Evolutionary conservation across 1,140 invertebrate genomes (phyloP).

Genomic region (Bombus huntii): DNA sequence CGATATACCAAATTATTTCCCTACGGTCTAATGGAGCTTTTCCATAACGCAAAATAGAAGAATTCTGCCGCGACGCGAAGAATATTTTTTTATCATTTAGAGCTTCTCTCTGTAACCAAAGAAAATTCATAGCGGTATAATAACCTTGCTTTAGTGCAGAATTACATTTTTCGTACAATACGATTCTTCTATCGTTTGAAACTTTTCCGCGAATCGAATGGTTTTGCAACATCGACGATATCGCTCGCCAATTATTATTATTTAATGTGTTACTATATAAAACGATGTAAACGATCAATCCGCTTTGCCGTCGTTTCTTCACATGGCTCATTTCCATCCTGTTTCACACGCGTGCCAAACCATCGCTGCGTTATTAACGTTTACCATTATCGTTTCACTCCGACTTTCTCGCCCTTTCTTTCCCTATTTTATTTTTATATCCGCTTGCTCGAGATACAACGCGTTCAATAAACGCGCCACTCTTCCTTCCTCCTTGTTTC

Average conservation of each 20-base stretch:
- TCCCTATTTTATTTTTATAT: slow-evolving; percentile 39
- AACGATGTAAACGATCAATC: background rate
- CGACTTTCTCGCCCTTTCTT: slow-evolving; percentile 23
- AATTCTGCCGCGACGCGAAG: too few relatives aligned
- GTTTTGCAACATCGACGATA: too few relatives aligned
- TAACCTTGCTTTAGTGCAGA: rapidly evolving
- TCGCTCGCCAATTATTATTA: background rate
- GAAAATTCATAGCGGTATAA: too few relatives aligned
- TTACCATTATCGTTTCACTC: slow-evolving; percentile 69
- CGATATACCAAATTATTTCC: background rate
- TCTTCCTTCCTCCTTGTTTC: background rate
- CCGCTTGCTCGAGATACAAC: slow-evolving; percentile 35
- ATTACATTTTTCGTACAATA: too few relatives aligned
- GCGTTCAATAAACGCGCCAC: slow-evolving; percentile 53
- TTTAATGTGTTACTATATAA: background rate
- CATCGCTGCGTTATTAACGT: slow-evolving; percentile 67
- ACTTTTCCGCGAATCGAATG: too few relatives aligned
- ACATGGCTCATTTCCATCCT: background rate
- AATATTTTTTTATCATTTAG: too few relatives aligned
- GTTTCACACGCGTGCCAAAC: slow-evolving; percentile 25
- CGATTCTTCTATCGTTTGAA: too few relatives aligned
- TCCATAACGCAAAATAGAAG: too few relatives aligned
- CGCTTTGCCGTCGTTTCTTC: slow-evolving; percentile 20
- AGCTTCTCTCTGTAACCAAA: too few relatives aligned
- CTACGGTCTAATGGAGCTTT: too few relatives aligned